These are phyloP conservation scores for Drosophila bipectinata DNA, from an alignment of 1,140 invertebrate genomes.

Conservation along the genomic window DNA sequence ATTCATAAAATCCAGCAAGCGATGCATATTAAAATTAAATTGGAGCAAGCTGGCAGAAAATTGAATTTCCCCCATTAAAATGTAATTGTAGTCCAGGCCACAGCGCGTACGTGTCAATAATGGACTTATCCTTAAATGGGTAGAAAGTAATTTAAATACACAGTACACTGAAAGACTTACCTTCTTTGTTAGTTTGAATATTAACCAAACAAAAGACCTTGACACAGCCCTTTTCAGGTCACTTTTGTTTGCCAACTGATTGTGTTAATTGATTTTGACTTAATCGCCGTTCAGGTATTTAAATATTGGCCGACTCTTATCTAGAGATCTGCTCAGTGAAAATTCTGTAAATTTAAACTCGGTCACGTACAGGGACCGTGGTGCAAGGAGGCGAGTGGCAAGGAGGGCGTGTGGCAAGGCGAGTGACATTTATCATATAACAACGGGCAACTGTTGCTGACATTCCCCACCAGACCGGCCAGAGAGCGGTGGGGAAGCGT, in stretches of 20 bases:
- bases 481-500: neutral
- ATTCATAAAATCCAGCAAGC: constrained; percentile 1
- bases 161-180: neutral
- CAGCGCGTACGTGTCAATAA: constrained; percentile 15
- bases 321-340: neutral
- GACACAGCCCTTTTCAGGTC: constrained; percentile 6
- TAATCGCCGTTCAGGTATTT: constrained; percentile 32
- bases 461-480: constrained; percentile 32
- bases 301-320: constrained; percentile 25
- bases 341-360: constrained; percentile 41
- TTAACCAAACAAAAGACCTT: neutral
- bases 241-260: constrained; percentile 11
- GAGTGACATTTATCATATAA: constrained; percentile 51
- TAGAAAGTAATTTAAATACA: neutral
- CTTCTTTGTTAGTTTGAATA: neutral
- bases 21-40: constrained; percentile 47
- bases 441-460: constrained; percentile 69
- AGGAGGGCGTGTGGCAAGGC: neutral
- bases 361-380: constrained; percentile 33
- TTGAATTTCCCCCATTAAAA: constrained; percentile 55
- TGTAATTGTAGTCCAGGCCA: constrained; percentile 44
- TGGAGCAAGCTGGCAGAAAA: constrained; percentile 54
- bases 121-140: constrained; percentile 16
- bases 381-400: neutral
- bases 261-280: constrained; percentile 24